Base-by-base conservation (phyloP, 2,113 vertebrate species). In the Takifugu flavidus region DNA sequence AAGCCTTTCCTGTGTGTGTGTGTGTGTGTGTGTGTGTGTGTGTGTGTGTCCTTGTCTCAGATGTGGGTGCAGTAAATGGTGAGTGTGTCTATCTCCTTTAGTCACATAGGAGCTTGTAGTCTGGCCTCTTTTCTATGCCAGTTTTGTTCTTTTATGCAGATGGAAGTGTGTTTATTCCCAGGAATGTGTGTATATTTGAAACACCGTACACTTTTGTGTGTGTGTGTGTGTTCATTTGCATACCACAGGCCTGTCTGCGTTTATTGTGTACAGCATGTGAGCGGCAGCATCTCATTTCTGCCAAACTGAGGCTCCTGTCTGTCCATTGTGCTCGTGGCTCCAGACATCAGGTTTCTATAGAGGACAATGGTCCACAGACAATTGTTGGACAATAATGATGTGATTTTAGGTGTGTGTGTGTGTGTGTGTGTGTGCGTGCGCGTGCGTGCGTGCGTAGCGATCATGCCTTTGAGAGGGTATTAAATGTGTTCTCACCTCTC, bases 301-400 rank as follows among this genome's bases (percentile, higher is more conserved):
- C 83, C 82, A 86, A 84, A 62, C 73, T 65, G 50, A 44, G 26
- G 67, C 66, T 80, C 72, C 68, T 86, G 72, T 83, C 68, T 70
- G 78, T 79, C 73, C 56, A 13, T 85, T 82, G 82, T 86, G 76
- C 75, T 82, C 77, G 74, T 67, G 68, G 79, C 81, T 80, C 61
- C 77, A 80, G 83, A 85, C 77, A 79, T 82, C 77, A 82, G 80
- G 81, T 83, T 49, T 72, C 70, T 70, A 47, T 49, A 64, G 65
- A 75, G 74, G 77, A 88, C 84, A 88, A 87, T 82, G 73, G 68
- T 64, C 68, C 60, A 65, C 66, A 49, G 67, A 87, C 85, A 88
- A 86, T 80, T 62, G 64, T 60, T 55, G 44, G 73, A 86, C 81
- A 86, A 86, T 67, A 61, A 68, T 39, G 34, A 39, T 39, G 34